A percentile compares a stretch with the other conserved stretches of the same genome.
Evolutionary conservation across 1,140 invertebrate genomes (phyloP).

Genomic region (Lucilia cuprina): DNA sequence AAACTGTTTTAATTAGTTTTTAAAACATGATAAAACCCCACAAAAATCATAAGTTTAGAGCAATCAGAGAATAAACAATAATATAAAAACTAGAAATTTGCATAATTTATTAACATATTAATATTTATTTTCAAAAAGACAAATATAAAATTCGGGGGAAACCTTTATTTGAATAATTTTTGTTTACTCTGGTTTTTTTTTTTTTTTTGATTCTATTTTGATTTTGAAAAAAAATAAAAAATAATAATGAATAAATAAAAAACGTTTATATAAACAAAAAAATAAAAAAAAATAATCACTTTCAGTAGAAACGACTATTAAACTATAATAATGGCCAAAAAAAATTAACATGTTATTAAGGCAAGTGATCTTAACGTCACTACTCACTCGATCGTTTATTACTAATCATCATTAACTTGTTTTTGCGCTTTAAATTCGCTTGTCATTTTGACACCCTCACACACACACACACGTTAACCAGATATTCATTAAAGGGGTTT

Average conservation of each 20-base stretch:
- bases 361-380: neutral
- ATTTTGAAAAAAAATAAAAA: neutral
- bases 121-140: neutral
- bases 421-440: neutral
- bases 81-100: neutral
- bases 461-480: no score
- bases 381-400: neutral
- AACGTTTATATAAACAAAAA: neutral
- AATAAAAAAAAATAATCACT: neutral
- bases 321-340: neutral
- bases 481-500: neutral
- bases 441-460: neutral
- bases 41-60: neutral
- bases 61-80: neutral
- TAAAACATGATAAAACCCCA: neutral
- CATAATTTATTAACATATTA: neutral
- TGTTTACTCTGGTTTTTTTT: neutral
- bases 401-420: neutral
- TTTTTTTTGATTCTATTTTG: neutral
- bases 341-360: neutral
- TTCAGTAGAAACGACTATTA: neutral
- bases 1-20: neutral
- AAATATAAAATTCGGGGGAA: neutral
- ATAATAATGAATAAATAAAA: no score
- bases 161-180: constrained; percentile 4